These are phyloP conservation scores for Paedocypris micromegethes DNA, from an alignment of 2,797 vertebrate genomes.

Conservation along the genomic window DNA sequence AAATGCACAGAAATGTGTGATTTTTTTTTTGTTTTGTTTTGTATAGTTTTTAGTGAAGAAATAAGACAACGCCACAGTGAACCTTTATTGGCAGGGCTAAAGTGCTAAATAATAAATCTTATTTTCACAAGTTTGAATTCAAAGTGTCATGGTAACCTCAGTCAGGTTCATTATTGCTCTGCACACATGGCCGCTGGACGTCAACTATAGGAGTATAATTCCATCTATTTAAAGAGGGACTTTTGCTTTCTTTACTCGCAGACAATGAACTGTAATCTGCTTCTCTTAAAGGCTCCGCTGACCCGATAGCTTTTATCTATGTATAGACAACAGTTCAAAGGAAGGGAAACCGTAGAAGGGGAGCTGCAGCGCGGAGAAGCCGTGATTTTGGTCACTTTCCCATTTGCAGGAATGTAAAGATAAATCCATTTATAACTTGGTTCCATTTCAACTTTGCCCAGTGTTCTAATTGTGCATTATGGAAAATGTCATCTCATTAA, in stretches of 20 bases:
- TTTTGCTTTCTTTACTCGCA: constrained; percentile 58
- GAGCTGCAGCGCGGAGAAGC: neutral
- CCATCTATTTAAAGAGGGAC: constrained; percentile 64
- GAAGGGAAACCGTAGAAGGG: constrained; percentile 5
- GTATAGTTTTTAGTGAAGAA: no score
- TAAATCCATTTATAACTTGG: neutral
- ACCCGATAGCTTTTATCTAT: constrained; percentile 46
- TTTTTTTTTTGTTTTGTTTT: no score
- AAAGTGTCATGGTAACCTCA: constrained; percentile 69
- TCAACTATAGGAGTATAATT: constrained; percentile 59
- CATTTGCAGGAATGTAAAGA: neutral
- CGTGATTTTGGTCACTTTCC: constrained; percentile 2
- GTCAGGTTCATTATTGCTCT: constrained; percentile 52
- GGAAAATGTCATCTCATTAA: constrained; percentile 39
- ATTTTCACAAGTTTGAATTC: constrained; percentile 49
- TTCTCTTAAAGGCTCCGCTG: constrained; percentile 51
- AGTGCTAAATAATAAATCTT: neutral
- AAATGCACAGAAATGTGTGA: neutral
- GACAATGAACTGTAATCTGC: constrained; percentile 63
- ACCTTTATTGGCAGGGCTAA: no score
- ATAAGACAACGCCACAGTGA: no score
- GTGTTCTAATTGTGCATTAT: constrained; percentile 22
- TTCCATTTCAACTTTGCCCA: neutral
- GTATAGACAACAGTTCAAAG: constrained; percentile 31
- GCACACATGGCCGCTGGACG: constrained; percentile 40